Conservation (phyloP, 1,140 invertebrate species). For the Chymomyza costata region DNA sequence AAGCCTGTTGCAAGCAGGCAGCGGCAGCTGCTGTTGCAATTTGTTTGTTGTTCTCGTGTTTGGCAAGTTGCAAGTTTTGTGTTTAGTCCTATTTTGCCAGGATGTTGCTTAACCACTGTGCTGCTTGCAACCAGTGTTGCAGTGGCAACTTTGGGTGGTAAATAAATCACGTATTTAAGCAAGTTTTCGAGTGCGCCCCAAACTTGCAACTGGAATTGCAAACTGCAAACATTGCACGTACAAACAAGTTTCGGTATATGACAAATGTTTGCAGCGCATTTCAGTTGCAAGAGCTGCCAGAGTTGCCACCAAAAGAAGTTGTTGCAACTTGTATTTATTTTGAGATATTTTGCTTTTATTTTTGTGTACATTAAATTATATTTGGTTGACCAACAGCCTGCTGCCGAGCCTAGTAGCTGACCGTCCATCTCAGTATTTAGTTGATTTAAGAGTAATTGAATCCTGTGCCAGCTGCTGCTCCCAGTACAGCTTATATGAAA, state of each 20-base stretch:
- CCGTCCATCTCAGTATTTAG: too few species aligned
- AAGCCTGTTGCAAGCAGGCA: conserved; percentile 49
- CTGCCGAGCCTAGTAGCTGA: too few species aligned
- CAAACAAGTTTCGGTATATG: conserved; percentile 68
- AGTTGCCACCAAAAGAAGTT: too few species aligned
- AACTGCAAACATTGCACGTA: conserved; percentile 63
- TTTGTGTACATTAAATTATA: too few species aligned
- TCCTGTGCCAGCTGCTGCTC: conserved; percentile 44
- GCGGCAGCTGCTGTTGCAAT: conserved; percentile 54
- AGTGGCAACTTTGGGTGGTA: conserved; percentile 38
- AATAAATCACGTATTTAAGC: conserved; percentile 73
- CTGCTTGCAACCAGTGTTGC: conserved; percentile 18
- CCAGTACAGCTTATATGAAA: conserved; percentile 45
- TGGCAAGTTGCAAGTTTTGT: conserved; percentile 32
- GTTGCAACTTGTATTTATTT: too few species aligned
- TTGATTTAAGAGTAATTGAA: too few species aligned
- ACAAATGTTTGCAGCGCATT: conserved; percentile 56
- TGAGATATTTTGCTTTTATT: too few species aligned
- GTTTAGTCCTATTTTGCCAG: conserved; percentile 18
- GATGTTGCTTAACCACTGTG: conserved; percentile 20
- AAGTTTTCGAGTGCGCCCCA: conserved; percentile 50
- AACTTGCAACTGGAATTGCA: conserved; percentile 27
- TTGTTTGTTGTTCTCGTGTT: conserved; percentile 36
- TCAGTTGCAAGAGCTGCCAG: too few species aligned
- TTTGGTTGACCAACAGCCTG: too few species aligned